Percentiles rank a stretch among this genome's conserved stretches.
Evolutionary conservation across 2,113 vertebrate genomes (phyloP).

Genomic region (Leptobrachium leishanense): DNA sequence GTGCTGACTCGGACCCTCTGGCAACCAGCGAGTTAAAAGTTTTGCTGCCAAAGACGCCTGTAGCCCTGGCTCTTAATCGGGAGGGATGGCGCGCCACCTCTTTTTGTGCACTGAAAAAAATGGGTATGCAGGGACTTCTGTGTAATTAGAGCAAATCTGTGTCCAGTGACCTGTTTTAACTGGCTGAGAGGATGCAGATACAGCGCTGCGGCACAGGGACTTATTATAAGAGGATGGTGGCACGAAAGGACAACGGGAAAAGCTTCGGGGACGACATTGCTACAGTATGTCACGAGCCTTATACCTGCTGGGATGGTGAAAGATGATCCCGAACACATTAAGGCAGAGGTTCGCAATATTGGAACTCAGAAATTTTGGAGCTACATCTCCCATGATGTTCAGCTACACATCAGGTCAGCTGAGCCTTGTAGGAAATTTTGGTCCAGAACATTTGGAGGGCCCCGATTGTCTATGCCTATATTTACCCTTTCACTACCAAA

Average conservation of each 20-base stretch:
- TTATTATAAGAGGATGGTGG: neutral
- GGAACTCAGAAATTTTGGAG: no score
- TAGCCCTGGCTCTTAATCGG: neutral
- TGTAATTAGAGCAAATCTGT: slow-evolving; percentile 40
- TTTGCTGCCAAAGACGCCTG: neutral
- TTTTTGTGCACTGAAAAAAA: neutral
- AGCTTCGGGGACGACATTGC: neutral
- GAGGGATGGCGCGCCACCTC: neutral
- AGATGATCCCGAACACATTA: no score
- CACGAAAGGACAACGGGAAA: slow-evolving; percentile 1
- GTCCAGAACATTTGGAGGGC: no score
- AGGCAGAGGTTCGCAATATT: no score
- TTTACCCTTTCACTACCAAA: no score
- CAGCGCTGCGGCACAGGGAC: slow-evolving; percentile 7
- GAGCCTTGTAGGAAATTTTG: no score
- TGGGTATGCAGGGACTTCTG: slow-evolving; percentile 9
- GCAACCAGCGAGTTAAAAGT: neutral
- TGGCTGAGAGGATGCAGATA: slow-evolving; percentile 2
- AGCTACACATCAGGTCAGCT: no score
- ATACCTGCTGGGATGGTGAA: no score
- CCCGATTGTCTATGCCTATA: no score
- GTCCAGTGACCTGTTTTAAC: slow-evolving; percentile 43
- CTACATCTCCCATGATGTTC: no score
- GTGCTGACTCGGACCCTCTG: no score
- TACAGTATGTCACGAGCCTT: no score